Evolutionary conservation across 2,888 invertebrate genomes (phyloP), one percentile per base, ranked within the genome.

Genomic region (Salticus scenicus): DNA sequence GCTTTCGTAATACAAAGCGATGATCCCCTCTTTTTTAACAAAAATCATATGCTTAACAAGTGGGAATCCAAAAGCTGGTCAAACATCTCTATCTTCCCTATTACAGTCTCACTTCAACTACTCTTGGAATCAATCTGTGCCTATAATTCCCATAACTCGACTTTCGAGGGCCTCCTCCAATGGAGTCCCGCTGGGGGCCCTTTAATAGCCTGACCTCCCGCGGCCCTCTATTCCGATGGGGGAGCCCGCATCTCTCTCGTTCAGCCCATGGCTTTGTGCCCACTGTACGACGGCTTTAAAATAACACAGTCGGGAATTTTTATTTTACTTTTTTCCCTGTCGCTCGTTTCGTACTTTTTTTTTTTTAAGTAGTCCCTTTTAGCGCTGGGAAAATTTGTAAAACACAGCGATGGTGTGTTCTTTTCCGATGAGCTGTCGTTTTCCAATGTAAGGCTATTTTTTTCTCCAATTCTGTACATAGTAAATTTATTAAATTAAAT

Each of bases 11-110:
- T n/a, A n/a, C n/a, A n/a, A n/a, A n/a, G n/a, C n/a, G n/a, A 37
- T 37, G 10, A 37, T 10, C 37, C 37, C 37, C 37, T 37, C 10
- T 10, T 37, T 37, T 37, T 37, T 37, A 5, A 47, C 2, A 47
- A 57, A 57, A 57, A 57, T 57, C 57, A 57, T 57, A 57, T 57
- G 57, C 57, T 57, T 57, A 57, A 57, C 57, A 57, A 57, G 57
- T 57, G 57, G 57, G 57, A 57, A 57, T 24, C 14, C 1, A 24
- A 24, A 57, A 57, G 57, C 57, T 24, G 57, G 24, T 24, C 20
- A 24, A 57, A 57, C 57, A 57, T 57, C 57, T 57, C 57, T 12
- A 57, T 57, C 47, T 4, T 17, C 47, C 47, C 47, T n/a, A n/a
- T n/a, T n/a, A n/a, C n/a, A n/a, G n/a, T n/a, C n/a, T 14, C 47